Evolutionary conservation across 2,888 invertebrate genomes (phyloP).

Genomic region (Apamea epomidion): DNA sequence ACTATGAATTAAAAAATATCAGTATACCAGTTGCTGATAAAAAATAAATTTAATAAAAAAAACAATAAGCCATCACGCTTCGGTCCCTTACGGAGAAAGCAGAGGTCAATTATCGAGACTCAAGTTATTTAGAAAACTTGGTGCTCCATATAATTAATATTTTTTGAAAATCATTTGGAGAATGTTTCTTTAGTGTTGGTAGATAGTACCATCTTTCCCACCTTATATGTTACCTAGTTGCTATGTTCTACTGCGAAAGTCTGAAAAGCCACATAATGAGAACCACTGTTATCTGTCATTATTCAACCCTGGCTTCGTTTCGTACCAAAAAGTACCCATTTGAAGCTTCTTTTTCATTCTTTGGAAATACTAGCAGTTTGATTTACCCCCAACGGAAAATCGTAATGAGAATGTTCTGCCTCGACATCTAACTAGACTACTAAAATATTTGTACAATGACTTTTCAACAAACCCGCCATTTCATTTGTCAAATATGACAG

Average conservation of each 20-base stretch:
- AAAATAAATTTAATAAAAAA: slow-evolving; percentile 46
- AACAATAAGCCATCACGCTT: slow-evolving; percentile 43
- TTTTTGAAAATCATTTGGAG: slow-evolving; percentile 4
- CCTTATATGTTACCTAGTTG: neutral
- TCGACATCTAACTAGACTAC: slow-evolving; percentile 23
- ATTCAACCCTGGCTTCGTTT: neutral
- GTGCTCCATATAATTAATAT: slow-evolving; percentile 15
- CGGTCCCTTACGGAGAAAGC: slow-evolving; percentile 49
- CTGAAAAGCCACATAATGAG: neutral
- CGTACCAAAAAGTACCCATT: neutral
- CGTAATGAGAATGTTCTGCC: neutral
- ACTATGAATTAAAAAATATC: slow-evolving; percentile 48
- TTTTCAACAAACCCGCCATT: slow-evolving; percentile 7
- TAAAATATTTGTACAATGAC: slow-evolving; percentile 52
- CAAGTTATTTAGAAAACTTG: slow-evolving; percentile 24
- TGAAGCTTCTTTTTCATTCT: neutral
- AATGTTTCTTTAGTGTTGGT: neutral
- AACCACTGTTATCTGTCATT: neutral
- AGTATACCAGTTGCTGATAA: slow-evolving; percentile 40
- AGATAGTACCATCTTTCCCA: neutral
- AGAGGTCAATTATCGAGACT: slow-evolving; percentile 32
- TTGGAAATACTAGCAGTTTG: neutral
- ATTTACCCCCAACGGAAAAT: neutral
- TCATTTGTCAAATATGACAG: slow-evolving; percentile 32
- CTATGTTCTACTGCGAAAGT: neutral